These are phyloP conservation scores for Protosalanx chinensis DNA, from an alignment of 2,797 vertebrate genomes.

Conservation along the genomic window DNA sequence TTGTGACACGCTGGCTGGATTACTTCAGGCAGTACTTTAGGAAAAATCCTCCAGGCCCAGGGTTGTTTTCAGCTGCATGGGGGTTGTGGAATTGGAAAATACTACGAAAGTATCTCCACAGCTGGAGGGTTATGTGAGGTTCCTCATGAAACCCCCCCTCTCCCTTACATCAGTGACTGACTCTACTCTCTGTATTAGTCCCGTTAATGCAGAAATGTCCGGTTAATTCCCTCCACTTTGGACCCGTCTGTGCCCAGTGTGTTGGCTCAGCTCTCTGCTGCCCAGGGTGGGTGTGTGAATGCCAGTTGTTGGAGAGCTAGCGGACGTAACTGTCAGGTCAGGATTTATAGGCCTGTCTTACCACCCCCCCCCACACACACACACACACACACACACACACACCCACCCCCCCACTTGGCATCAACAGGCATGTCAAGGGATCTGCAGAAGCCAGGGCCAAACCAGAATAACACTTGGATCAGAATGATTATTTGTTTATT, in stretches of 20 bases:
- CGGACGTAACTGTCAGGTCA: not conserved
- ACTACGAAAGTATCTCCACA: slow-evolving; percentile 15
- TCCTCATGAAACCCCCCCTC: not conserved
- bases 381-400: too few species aligned
- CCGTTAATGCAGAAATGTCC: too few species aligned
- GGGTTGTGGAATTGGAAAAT: slow-evolving; percentile 33
- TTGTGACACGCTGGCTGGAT: slow-evolving; percentile 29
- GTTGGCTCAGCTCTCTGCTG: too few species aligned
- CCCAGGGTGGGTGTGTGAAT: not conserved
- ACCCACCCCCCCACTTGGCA: not conserved
- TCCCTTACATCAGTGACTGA: not conserved
- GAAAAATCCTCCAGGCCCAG: slow-evolving; percentile 36
- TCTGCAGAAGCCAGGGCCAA: not conserved
- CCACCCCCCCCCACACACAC: too few species aligned
- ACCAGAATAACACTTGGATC: not conserved
- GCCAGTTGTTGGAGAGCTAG: not conserved
- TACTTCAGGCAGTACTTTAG: slow-evolving; percentile 4
- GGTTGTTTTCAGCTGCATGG: slow-evolving; percentile 16
- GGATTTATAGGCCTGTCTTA: not conserved
- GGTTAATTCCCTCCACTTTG: too few species aligned
- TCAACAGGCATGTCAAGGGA: not conserved
- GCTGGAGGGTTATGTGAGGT: slow-evolving; percentile 32
- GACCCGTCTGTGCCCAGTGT: too few species aligned
- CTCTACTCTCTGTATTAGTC: too few species aligned
- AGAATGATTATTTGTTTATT: too few species aligned